Evolutionary conservation across 1,140 invertebrate genomes (phyloP), one percentile per base, ranked within the genome.

Genomic region (Chironomus tepperi): DNA sequence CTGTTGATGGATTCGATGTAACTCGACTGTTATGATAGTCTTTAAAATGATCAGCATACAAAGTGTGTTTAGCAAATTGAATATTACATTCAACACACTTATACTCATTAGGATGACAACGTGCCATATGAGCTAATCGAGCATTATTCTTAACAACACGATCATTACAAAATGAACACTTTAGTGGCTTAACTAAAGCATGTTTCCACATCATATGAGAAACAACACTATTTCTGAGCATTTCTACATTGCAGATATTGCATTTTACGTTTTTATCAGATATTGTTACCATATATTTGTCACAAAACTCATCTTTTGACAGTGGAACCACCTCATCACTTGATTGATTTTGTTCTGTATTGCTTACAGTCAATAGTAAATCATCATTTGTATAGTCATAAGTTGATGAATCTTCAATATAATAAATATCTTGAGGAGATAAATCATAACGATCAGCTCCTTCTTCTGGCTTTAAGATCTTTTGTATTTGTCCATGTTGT

Each of bases 231-330:
- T 16, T 9, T 18, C 19, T 70, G 9, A 18, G 65, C 9, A 70
- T 19, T 70, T 21, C 16, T 6, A 18, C n/a, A 5, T 70, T 15
- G 12, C 65, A 70, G 9, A 70, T 21, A 7, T 3, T 19, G 5
- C 65, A 70, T 18, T 19, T 21, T 1, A 21, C 16, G 2, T 10
- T 19, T 3, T 18, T 70, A 5, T 70, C 65, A 19, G 3, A 18
- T 1, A 19, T 7, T 70, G 65, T 9, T 8, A 19, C 5, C 7
- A 70, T 18, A 19, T 19, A 70, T 21, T 70, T 70, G 0, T 70
- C 65, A 21, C 16, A 19, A 70, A 70, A 70, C 19, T 70, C 65
- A 70, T 70, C 65, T 70, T 70, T 70, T 19, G n/a, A 18, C 16
- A 70, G 16, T 19, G 65, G 19, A 70, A 70, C 18, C 0, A 15